Conservation (phyloP, 2,113 vertebrate genomes). For the Hippocampus mohnikei region DNA sequence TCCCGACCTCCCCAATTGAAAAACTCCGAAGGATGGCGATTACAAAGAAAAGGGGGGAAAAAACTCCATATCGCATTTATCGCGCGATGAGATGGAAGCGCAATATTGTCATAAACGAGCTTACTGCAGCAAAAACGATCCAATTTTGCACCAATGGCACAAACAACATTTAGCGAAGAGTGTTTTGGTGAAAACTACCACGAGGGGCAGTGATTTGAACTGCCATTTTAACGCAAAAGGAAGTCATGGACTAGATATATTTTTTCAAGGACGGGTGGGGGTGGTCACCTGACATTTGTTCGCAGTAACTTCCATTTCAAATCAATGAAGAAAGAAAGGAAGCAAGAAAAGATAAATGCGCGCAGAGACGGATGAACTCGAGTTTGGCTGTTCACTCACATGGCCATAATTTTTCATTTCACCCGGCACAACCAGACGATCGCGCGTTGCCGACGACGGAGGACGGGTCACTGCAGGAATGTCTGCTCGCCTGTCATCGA, state of each 20-base stretch:
- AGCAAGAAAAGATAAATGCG: background rate
- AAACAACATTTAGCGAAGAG: slow-evolving; percentile 36
- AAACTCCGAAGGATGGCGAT: slow-evolving; percentile 25
- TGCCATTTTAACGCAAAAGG: background rate
- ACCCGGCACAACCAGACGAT: slow-evolving; percentile 5
- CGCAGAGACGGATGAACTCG: background rate
- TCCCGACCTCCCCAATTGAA: slow-evolving; percentile 44
- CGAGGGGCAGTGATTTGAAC: background rate
- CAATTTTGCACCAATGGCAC: slow-evolving; percentile 19
- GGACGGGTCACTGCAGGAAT: slow-evolving; percentile 51
- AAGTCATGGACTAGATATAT: background rate
- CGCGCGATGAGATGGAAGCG: slow-evolving; percentile 13
- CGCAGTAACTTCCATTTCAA: background rate
- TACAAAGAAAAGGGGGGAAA: slow-evolving; percentile 22
- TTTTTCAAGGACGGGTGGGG: background rate
- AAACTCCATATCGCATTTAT: slow-evolving; percentile 17
- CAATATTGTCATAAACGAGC: slow-evolving; percentile 10
- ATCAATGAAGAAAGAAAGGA: no score
- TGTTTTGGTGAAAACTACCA: slow-evolving; percentile 2
- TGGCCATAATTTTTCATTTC: background rate
- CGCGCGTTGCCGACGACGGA: slow-evolving; percentile 10
- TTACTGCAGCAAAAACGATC: slow-evolving; percentile 13
- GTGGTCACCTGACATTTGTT: background rate
- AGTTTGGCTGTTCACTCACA: background rate
- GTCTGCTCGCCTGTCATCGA: slow-evolving; percentile 20